Evolutionary conservation across 2,113 vertebrate species (phyloP), one percentile per base, ranked within the genome.

Genomic region (Hemichromis elongatus): DNA sequence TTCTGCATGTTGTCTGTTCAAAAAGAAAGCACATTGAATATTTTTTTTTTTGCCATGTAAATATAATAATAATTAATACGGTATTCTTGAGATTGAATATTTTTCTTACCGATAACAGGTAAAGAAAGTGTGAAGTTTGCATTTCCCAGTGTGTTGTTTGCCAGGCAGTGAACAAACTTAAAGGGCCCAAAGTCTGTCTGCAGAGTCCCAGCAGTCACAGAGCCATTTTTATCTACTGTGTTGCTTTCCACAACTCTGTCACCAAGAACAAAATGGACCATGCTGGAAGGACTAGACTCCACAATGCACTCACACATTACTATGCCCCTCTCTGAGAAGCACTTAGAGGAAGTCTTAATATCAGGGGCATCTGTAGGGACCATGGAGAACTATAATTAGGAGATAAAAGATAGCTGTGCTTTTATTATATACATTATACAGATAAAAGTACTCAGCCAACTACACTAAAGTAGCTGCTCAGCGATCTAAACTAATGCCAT

Each of bases 291-390:
- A 12, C 77, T 82, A 33, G 95, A 95, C 9, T 95, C 92, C 7
- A 83, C 91, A 4, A 93, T 83, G 63, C 95, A 96, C 59, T 88
- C 28, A 63, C 96, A 96, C 11, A 82, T 94, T 3, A 92, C 56
- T 33, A 26, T 37, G 7, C 54, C 24, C 1, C 6, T 19, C 1
- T 85, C 68, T 14, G 12, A 30, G 18, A 77, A 91, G 35, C 96
- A 96, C 33, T 88, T 88, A 1, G 95, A 96, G 2, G 50, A 9
- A 66, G 33, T 40, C 35, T 21, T 11, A 40, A 24, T 66, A 19
- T 93, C 94, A 79, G 95, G 96, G 7, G 83, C 81, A 88, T 95
- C 96, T 96, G 85, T 35, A 55, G 40, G 2, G 14, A 89, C 10
- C 59, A 26, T 7, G n/a, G 6, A 73, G n/a, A n/a, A n/a, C n/a